Conservation (phyloP, 2,888 invertebrate genomes). For the Sphaeridia pumilis region DNA sequence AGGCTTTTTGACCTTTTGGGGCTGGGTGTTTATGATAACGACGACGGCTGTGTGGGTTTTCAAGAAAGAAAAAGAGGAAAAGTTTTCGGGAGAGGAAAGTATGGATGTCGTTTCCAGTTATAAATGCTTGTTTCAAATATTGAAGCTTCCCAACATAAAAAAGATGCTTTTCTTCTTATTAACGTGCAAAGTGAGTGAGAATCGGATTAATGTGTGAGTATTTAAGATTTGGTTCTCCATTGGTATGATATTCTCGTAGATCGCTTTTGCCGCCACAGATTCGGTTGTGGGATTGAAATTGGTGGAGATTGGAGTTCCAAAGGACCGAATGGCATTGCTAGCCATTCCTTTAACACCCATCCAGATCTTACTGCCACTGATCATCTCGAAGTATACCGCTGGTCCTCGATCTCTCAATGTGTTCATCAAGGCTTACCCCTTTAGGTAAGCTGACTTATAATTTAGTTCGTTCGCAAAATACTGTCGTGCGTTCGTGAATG, state of each 20-base stretch:
- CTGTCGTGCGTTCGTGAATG: too few relatives aligned
- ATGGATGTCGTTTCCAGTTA: constrained; percentile 59
- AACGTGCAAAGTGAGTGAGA: constrained; percentile 76
- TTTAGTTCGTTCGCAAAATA: neutral
- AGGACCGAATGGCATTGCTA: constrained; percentile 83
- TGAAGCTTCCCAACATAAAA: constrained; percentile 69
- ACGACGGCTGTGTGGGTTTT: constrained; percentile 80
- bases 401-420: constrained; percentile 81
- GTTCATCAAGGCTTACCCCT: constrained; percentile 78
- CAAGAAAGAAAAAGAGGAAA: constrained; percentile 59
- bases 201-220: neutral
- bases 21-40: constrained; percentile 73
- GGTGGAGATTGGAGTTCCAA: constrained; percentile 90
- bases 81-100: constrained; percentile 43
- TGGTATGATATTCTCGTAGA: too few relatives aligned
- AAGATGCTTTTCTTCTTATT: constrained; percentile 66
- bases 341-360: constrained; percentile 88
- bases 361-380: constrained; percentile 80
- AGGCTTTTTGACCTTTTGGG: constrained; percentile 89
- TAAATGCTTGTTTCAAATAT: constrained; percentile 64
- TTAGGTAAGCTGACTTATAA: constrained; percentile 43
- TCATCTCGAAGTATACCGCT: constrained; percentile 68
- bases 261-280: constrained; percentile 92
- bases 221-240: too few relatives aligned
- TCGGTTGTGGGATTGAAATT: constrained; percentile 88